A percentile compares a stretch with the other conserved stretches of the same genome.
Conservation (phyloP, 2,113 vertebrate species). For the Craseonycteris thonglongyai region DNA sequence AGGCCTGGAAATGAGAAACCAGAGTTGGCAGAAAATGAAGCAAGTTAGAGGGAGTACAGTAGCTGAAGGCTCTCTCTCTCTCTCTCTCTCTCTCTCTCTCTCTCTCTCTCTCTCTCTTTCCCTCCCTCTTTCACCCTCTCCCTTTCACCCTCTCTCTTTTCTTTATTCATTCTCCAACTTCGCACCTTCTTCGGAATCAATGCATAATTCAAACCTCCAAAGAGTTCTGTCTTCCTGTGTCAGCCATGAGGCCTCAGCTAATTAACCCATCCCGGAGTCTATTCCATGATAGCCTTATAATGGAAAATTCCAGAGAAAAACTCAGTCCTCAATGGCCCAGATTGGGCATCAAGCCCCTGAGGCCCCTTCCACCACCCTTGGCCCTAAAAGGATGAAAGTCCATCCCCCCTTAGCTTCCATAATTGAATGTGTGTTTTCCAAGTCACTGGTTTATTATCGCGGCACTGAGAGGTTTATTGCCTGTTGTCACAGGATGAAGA, state of each 20-base stretch:
- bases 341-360: background rate
- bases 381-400: background rate
- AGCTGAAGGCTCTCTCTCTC: background rate
- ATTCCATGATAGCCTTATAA: background rate
- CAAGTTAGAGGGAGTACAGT: background rate
- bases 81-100: background rate
- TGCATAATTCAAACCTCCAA: background rate
- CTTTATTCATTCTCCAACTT: background rate
- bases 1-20: background rate
- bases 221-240: background rate
- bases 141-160: too few species aligned
- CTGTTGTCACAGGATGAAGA: background rate
- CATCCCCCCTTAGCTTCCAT: too few species aligned
- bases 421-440: background rate
- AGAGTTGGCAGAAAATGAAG: background rate
- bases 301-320: background rate
- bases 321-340: background rate
- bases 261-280: background rate
- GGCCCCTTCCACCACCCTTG: fast-evolving
- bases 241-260: background rate
- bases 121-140: background rate
- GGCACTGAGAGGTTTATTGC: background rate
- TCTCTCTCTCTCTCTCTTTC: too few species aligned
- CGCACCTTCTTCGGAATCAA: background rate
- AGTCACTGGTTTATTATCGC: background rate